These are phyloP conservation scores for Drosophila ambigua DNA, from an alignment of 1,140 invertebrate genomes.

Conservation along the genomic window DNA sequence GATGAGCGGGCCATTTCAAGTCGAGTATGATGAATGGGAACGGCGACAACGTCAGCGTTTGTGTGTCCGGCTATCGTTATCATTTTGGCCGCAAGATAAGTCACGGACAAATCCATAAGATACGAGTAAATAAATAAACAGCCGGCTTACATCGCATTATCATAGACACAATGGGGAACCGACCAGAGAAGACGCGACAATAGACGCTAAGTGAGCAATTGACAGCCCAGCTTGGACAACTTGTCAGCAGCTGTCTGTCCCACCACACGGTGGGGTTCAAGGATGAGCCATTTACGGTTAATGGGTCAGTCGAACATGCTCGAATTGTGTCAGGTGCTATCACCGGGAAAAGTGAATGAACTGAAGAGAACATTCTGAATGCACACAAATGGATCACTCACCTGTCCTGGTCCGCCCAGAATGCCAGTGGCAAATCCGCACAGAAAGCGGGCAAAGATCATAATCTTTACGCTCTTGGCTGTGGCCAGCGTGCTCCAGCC, in stretches of 20 bases:
- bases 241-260: constrained; percentile 13
- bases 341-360: constrained; percentile 35
- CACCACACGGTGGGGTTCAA: constrained; percentile 29
- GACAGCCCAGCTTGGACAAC: constrained; percentile 41
- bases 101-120: constrained; percentile 78
- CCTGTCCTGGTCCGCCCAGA: constrained; percentile 88
- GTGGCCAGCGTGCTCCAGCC: constrained; percentile 88
- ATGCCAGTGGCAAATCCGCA: constrained; percentile 89
- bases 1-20: constrained; percentile 57
- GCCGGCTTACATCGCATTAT: constrained; percentile 44
- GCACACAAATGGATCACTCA: constrained; percentile 62
- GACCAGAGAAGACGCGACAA: constrained; percentile 50
- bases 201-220: constrained; percentile 68
- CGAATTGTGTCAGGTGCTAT: constrained; percentile 4
- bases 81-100: constrained; percentile 78
- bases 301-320: constrained; percentile 62
- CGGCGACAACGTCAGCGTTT: constrained; percentile 25
- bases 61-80: constrained; percentile 54
- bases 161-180: constrained; percentile 53
- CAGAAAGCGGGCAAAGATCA: constrained; percentile 87
- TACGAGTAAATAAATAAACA: constrained; percentile 50
- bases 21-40: constrained; percentile 32
- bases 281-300: constrained; percentile 52
- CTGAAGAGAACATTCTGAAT: not conserved
- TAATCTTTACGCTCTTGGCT: constrained; percentile 85